Conservation (phyloP, 1,140 invertebrate species). For the Seison nebaliae region DNA sequence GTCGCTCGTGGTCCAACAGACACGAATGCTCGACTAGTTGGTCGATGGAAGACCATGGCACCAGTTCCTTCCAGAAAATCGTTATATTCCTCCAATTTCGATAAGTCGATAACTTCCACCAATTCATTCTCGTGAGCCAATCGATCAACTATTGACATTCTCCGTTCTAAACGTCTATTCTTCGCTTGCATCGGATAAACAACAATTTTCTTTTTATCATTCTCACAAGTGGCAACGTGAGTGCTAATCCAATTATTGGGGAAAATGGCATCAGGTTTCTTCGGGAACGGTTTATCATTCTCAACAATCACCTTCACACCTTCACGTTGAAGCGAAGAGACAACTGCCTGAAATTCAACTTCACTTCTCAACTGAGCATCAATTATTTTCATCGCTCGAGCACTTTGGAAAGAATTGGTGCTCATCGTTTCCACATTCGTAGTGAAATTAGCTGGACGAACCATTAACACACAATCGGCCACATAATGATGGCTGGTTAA, state of each 20-base stretch:
- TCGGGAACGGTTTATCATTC: constrained; percentile 13
- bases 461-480: constrained; percentile 11
- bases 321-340: constrained; percentile 3
- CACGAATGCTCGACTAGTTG: constrained; percentile 15
- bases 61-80: constrained; percentile 17
- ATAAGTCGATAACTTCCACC: constrained; percentile 12
- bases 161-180: constrained; percentile 14
- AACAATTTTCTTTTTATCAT: constrained; percentile 12
- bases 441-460: constrained; percentile 15
- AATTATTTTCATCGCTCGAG: neutral
- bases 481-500: neutral
- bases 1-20: constrained; percentile 14
- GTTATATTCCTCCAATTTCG: constrained; percentile 12
- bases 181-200: constrained; percentile 15
- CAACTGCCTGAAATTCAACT: constrained; percentile 15
- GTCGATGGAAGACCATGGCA: constrained; percentile 15
- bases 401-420: constrained; percentile 15
- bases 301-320: constrained; percentile 14
- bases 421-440: constrained; percentile 16
- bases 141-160: constrained; percentile 2
- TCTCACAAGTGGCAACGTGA: no score
- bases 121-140: constrained; percentile 10
- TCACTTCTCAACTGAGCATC: constrained; percentile 10
- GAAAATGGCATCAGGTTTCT: constrained; percentile 16
- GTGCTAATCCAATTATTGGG: constrained; percentile 17